Evolutionary conservation across 2,797 vertebrate species (phyloP), one percentile per base, ranked within the genome.

Genomic region (Gadopsis marmoratus): DNA sequence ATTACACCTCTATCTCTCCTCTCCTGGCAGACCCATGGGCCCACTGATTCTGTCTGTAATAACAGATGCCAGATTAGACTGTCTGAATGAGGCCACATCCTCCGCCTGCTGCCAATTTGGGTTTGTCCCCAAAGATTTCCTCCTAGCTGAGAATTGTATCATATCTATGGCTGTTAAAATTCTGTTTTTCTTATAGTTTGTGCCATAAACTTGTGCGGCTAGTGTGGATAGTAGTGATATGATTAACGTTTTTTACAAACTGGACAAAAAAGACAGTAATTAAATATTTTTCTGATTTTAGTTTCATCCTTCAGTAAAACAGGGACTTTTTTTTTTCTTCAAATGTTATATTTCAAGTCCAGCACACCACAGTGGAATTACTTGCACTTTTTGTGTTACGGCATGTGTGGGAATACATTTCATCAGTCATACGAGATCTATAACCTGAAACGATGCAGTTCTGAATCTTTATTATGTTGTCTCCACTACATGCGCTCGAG

Each of bases 21-120:
- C 81, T 83, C 53, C 75, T 82, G 83, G 81, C 82, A 69, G 69
- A 78, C 90, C 83, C 85, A 60, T 48, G 90, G 88, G 90, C 78
- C 85, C 50, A 73, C 84, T 81, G 91, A 88, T 89, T 91, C 89
- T 91, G 89, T 84, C 92, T 89, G 91, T 90, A 93, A 91, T 93
- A 93, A 91, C 92, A 92, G 91, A 93, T 93, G 91, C 89, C 87
- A 93, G 90, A 93, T 95, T 93, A 94, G 85, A 89, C 88, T 43
- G 73, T 86, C 89, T 91, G 90, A 91, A 90, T 87, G 91, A 92
- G 89, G 90, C 85, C 90, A 85, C 89, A 78, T 89, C 88, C 85
- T 84, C 85, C 47, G 79, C 83, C 85, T 90, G 87, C 90, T 83
- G 92, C 90, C 90, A 91, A 90, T 87, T 93, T 92, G 79, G 72